These are phyloP conservation scores for Lydus trimaculatus DNA, from an alignment of 2,888 invertebrate genomes.

Conservation along the genomic window DNA sequence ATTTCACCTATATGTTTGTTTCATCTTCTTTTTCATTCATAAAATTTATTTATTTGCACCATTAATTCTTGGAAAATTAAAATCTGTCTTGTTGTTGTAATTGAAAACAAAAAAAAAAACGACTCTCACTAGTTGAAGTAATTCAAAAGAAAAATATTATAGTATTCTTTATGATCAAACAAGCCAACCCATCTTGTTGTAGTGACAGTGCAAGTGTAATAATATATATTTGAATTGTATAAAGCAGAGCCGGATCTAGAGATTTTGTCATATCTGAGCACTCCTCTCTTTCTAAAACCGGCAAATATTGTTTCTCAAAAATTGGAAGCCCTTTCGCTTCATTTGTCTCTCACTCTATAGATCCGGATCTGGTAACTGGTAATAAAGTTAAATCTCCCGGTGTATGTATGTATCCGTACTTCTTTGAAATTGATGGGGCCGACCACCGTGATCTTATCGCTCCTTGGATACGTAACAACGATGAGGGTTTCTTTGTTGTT, in stretches of 20 bases:
- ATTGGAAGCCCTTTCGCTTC: no score
- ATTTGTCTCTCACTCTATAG: no score
- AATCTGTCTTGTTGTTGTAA: neutral
- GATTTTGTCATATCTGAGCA: no score
- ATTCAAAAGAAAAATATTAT: neutral
- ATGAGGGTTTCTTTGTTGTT: neutral
- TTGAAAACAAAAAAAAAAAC: neutral
- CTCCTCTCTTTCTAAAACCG: no score
- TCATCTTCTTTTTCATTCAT: neutral
- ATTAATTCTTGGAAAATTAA: neutral
- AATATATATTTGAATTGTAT: neutral
- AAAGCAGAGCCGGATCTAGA: no score
- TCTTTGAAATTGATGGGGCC: constrained; percentile 9
- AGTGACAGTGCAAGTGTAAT: constrained; percentile 9
- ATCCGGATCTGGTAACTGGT: no score
- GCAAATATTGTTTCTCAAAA: no score
- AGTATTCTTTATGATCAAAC: neutral
- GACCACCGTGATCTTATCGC: constrained; percentile 13
- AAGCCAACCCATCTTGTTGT: neutral
- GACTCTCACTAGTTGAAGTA: neutral
- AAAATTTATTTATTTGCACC: neutral
- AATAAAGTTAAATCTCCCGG: neutral
- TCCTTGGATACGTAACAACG: constrained; percentile 13
- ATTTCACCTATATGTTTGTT: neutral
- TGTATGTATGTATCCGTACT: neutral